phyloP scores from a whole-genome alignment of 2,797 vertebrate genomes.

The Parotocinclus haroldoi region DNA sequence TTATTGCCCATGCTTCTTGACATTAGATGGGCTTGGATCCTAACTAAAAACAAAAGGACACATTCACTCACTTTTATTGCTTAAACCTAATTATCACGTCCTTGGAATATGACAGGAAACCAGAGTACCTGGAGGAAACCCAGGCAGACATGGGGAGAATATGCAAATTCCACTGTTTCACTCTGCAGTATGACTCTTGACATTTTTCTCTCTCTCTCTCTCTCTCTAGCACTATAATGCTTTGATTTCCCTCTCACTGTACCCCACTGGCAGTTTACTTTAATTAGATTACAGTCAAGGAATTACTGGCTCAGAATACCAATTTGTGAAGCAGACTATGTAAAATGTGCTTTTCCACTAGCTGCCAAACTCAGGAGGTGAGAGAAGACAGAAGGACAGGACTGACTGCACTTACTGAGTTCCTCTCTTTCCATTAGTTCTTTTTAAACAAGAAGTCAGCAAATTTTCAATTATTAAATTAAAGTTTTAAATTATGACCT shows the following conservation, averaged over 20 bases:
- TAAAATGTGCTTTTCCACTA: constrained; percentile 63
- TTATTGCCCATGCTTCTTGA: too few relatives aligned
- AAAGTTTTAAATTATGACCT: too few relatives aligned
- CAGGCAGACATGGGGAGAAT: too few relatives aligned
- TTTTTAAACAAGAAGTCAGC: too few relatives aligned
- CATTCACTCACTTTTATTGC: too few relatives aligned
- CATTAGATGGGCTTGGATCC: too few relatives aligned
- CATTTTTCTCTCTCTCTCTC: constrained; percentile 65
- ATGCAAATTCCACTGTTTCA: too few relatives aligned
- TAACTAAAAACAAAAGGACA: too few relatives aligned
- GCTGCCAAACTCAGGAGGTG: constrained; percentile 61
- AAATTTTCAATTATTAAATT: too few relatives aligned
- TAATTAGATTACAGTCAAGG: constrained; percentile 69
- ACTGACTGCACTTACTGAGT: constrained; percentile 46
- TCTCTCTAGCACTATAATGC: constrained; percentile 67
- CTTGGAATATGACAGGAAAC: too few relatives aligned
- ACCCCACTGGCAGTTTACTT: constrained; percentile 69
- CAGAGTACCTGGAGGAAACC: too few relatives aligned
- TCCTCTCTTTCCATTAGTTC: constrained; percentile 24
- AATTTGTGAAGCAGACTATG: constrained; percentile 71
- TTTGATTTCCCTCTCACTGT: constrained; percentile 54
- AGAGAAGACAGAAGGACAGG: constrained; percentile 62
- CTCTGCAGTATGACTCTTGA: constrained; percentile 41
- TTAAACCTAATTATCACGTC: too few relatives aligned
- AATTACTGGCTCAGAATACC: constrained; percentile 65